phyloP scores from a whole-genome alignment of 2,888 invertebrate genomes.

The Drosophila nr. perissopoda region DNA sequence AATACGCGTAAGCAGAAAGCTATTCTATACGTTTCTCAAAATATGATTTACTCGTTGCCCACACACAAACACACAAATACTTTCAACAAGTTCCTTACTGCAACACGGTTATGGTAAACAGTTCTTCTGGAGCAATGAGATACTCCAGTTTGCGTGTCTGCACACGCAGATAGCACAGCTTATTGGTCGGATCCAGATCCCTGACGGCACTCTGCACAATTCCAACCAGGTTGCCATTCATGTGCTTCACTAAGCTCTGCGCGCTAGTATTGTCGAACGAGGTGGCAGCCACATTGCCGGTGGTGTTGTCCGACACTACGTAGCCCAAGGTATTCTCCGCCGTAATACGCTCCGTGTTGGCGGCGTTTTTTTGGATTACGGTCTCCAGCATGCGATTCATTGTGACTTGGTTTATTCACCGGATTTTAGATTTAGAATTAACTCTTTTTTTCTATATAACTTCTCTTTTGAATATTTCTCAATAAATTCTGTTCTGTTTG shows the following conservation, averaged over 20 bases:
- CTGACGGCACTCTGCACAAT: slow-evolving; percentile 78
- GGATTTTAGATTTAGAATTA: not conserved
- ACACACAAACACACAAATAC: slow-evolving; percentile 12
- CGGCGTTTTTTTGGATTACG: slow-evolving; percentile 67
- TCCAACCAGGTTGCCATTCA: slow-evolving; percentile 70
- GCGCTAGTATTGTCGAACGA: slow-evolving; percentile 82
- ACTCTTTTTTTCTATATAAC: not conserved
- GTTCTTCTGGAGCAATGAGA: slow-evolving; percentile 80
- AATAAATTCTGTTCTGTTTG: not conserved
- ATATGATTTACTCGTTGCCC: slow-evolving; percentile 28
- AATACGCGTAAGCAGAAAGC: not conserved
- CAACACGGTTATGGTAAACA: slow-evolving; percentile 82
- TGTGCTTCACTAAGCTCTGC: slow-evolving; percentile 75
- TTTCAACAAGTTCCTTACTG: slow-evolving; percentile 48
- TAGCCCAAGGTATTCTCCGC: slow-evolving; percentile 72
- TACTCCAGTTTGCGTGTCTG: slow-evolving; percentile 82
- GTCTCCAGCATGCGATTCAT: slow-evolving; percentile 74
- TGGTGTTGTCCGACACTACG: slow-evolving; percentile 75
- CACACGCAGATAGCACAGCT: slow-evolving; percentile 80
- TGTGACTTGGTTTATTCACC: not conserved
- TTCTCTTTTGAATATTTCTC: not conserved
- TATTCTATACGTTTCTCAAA: not conserved
- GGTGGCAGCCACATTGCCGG: slow-evolving; percentile 71
- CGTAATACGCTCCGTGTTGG: slow-evolving; percentile 78
- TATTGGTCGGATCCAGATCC: slow-evolving; percentile 81